Evolutionary conservation across 2,888 invertebrate genomes (phyloP), one percentile per base, ranked within the genome.

Genomic region (Epirrhoe alternata): DNA sequence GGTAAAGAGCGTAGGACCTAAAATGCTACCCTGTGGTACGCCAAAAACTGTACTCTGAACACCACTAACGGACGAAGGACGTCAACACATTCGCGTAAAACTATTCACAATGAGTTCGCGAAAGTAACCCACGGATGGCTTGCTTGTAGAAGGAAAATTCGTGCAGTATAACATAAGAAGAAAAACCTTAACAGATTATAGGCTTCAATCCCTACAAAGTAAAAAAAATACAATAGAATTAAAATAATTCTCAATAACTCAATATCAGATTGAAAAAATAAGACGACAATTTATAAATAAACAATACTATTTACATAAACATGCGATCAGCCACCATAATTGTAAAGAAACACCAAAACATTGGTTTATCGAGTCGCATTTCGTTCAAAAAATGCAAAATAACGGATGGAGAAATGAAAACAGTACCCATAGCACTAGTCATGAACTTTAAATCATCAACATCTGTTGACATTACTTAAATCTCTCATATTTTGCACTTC

Each of bases 401-500:
- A 87, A 84, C 88, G 84, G 88, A 83, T 77, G 79, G 63, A 69
- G 76, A 79, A 87, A 87, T 83, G 84, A 87, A 88, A 89, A 88
- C 84, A 58, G 42, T 30, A 8, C 33, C 7, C 8, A 7, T 53
- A 35, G 53, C 53, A 53, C 35, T 5, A 35, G 16, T 35, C 16
- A 47, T 35, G 10, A 35, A 47, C 5, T 14, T 4, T 14, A 14
- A 47, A 47, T 47, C 14, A 6, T 0, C 47, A 47, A 5, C 47
- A 14, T 5, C 14, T 14, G 47, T 6, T 16, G 47, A 14, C 12
- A 47, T 6, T 14, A 6, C 14, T 14, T 4, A 47, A 7, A 14
- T 12, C 38, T 42, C 12, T 42, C 38, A 12, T 12, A 12, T 12
- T 42, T 42, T 12, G 12, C 12, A 12, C 10, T 35, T 35, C 12